A percentile compares a stretch with the other conserved stretches of the same genome.
Conservation (phyloP, 2,888 invertebrate species). For the Apamea anceps region DNA sequence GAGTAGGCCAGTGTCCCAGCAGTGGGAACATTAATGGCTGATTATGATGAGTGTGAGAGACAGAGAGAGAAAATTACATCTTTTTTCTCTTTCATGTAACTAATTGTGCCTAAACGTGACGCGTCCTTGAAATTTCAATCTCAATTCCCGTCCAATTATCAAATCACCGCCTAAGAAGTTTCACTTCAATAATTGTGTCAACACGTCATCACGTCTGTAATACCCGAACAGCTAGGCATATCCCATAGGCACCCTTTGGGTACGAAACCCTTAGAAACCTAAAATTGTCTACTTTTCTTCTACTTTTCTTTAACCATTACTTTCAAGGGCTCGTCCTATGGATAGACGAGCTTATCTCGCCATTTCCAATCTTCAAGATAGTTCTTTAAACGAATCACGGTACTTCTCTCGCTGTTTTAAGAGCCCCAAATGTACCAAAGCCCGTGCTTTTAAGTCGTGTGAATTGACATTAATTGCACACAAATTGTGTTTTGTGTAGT, state of each 20-base stretch:
- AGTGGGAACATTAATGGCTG: no score
- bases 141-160: no score
- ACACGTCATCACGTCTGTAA: no score
- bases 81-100: not conserved
- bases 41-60: no score
- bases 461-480: slow-evolving; percentile 72
- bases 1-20: no score
- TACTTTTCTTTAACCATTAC: not conserved
- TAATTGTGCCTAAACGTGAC: not conserved
- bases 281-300: not conserved
- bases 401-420: slow-evolving; percentile 17
- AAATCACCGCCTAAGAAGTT: no score
- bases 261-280: not conserved
- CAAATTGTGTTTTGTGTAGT: slow-evolving; percentile 69
- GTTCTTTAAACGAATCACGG: not conserved
- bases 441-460: slow-evolving; percentile 65
- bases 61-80: not conserved
- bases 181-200: no score
- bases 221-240: no score
- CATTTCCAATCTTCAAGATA: not conserved
- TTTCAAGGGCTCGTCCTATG: no score
- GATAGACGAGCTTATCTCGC: not conserved
- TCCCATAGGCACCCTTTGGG: not conserved
- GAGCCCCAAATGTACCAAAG: slow-evolving; percentile 49
- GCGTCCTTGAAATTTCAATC: not conserved